A percentile compares a stretch with the other conserved stretches of the same genome.
Conservation (phyloP, 2,797 vertebrate genomes). For the Hoplostethus mediterraneus region DNA sequence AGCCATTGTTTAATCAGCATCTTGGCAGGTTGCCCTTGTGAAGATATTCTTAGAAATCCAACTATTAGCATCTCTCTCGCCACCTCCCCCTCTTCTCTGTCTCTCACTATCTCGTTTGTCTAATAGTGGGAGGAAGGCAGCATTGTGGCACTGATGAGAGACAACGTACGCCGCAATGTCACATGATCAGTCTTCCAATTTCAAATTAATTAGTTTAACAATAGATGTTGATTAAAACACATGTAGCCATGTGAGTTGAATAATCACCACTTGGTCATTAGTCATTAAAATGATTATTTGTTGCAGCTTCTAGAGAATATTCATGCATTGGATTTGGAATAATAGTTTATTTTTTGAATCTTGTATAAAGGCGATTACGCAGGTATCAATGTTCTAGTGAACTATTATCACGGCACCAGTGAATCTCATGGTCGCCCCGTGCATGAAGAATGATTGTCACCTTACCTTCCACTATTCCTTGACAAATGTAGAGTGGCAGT, state of each 20-base stretch:
- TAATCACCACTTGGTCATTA: constrained; percentile 8
- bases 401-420: constrained; percentile 22
- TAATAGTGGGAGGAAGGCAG: constrained; percentile 1
- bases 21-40: constrained; percentile 54
- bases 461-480: constrained; percentile 39
- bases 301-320: constrained; percentile 16
- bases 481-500: constrained; percentile 29
- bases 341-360: constrained; percentile 20
- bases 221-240: not conserved
- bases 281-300: constrained; percentile 1
- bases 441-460: constrained; percentile 31
- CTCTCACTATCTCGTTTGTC: constrained; percentile 16
- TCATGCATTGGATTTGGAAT: constrained; percentile 25
- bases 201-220: not conserved
- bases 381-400: constrained; percentile 6
- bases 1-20: constrained; percentile 41
- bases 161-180: not conserved
- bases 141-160: constrained; percentile 6
- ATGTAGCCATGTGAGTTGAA: not conserved
- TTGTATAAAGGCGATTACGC: constrained; percentile 26
- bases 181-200: constrained; percentile 11
- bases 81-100: constrained; percentile 12
- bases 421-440: constrained; percentile 39
- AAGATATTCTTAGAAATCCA: constrained; percentile 74
- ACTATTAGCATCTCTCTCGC: constrained; percentile 57